Evolutionary conservation across 2,113 vertebrate genomes (phyloP).

Genomic region (Semicossyphus pulcher): DNA sequence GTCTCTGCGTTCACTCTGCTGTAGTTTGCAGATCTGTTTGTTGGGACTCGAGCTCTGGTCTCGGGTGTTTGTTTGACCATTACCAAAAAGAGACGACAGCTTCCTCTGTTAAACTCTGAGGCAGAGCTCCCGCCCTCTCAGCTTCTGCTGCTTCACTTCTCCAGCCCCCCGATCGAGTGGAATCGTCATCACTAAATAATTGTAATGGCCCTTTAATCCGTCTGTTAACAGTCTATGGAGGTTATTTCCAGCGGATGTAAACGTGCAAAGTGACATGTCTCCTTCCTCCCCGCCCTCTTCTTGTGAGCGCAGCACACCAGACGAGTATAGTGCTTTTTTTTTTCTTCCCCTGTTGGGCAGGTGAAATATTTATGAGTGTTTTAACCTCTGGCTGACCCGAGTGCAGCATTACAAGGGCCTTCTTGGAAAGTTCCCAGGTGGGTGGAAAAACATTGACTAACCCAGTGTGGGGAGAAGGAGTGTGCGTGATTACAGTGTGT

Average conservation of each 20-base stretch:
- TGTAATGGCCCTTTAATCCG: too few species aligned
- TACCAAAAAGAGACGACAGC: too few species aligned
- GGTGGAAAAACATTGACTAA: conserved; percentile 25
- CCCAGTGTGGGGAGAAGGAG: background rate
- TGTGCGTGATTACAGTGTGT: conserved; percentile 5
- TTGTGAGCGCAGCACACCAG: conserved; percentile 59
- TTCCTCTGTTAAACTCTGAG: too few species aligned
- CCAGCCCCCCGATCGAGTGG: too few species aligned
- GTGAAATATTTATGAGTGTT: conserved; percentile 85
- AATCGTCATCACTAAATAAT: too few species aligned
- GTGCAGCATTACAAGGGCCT: conserved; percentile 74
- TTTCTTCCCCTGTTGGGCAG: conserved; percentile 67
- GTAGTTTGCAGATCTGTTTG: too few species aligned
- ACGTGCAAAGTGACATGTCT: conserved; percentile 24
- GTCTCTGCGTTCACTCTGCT: too few species aligned
- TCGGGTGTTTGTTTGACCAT: too few species aligned
- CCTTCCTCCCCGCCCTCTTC: conserved; percentile 48
- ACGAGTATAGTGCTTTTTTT: conserved; percentile 66
- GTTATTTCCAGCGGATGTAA: background rate
- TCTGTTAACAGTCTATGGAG: too few species aligned
- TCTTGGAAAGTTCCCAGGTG: conserved; percentile 77
- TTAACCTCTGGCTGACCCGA: conserved; percentile 84
- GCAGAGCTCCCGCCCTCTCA: too few species aligned
- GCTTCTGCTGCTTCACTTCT: too few species aligned
- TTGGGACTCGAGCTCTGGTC: too few species aligned